Percentiles rank a stretch among this genome's conserved stretches.
Evolutionary conservation across 2,888 invertebrate species (phyloP).

Genomic region (Drosophila prolongata): DNA sequence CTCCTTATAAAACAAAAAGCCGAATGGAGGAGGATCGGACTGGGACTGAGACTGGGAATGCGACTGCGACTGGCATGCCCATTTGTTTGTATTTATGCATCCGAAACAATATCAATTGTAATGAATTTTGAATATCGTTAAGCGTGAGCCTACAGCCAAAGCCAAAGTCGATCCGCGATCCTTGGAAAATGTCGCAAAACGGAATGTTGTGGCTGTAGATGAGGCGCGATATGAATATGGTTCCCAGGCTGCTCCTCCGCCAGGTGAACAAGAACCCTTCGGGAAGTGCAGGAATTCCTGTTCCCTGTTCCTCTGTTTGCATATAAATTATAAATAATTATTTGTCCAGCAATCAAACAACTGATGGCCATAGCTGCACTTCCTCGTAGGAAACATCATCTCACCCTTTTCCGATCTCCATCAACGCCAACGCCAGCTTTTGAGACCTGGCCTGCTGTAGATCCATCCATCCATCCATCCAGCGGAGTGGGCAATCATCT

Average conservation of each 20-base stretch:
- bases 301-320: slow-evolving; percentile 18
- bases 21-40: slow-evolving; percentile 16
- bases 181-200: slow-evolving; percentile 73
- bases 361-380: slow-evolving; percentile 72
- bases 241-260: slow-evolving; percentile 70
- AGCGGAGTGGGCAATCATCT: slow-evolving; percentile 70
- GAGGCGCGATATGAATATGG: slow-evolving; percentile 80
- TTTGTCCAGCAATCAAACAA: slow-evolving; percentile 55
- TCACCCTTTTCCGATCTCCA: slow-evolving; percentile 39
- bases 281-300: slow-evolving; percentile 42
- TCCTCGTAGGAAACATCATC: slow-evolving; percentile 55
- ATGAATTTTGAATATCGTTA: slow-evolving; percentile 84
- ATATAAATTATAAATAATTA: slow-evolving; percentile 74
- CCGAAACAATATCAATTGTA: slow-evolving; percentile 84
- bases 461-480: slow-evolving; percentile 14
- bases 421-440: slow-evolving; percentile 46
- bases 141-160: slow-evolving; percentile 58
- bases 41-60: slow-evolving; percentile 12
- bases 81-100: slow-evolving; percentile 82
- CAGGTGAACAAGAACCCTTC: slow-evolving; percentile 19
- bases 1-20: slow-evolving; percentile 17
- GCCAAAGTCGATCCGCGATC: slow-evolving; percentile 28
- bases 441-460: slow-evolving; percentile 26
- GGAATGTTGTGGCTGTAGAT: slow-evolving; percentile 78
- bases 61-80: slow-evolving; percentile 57